Base-by-base conservation (phyloP, 2,797 vertebrate genomes). In the Rhodeus uyekii region DNA sequence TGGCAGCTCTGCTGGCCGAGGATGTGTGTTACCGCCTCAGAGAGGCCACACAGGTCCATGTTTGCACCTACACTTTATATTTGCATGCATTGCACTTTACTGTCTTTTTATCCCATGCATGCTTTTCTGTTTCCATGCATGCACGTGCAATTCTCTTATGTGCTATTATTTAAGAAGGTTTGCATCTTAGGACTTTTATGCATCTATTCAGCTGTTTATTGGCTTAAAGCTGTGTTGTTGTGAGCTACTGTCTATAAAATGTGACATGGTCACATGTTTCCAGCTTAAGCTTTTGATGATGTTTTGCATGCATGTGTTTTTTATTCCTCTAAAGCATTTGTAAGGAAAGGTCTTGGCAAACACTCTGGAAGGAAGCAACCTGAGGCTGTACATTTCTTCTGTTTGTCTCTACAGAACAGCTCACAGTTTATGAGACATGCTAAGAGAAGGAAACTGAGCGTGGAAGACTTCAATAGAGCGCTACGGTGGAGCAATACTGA, bases 391-490 rank as follows among this genome's bases (percentile, higher is more conserved):
- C 3, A 4, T 46, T 22, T 61, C 48, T 7, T 46, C 5, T 63
- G 8, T 64, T 29, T 71, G 27, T 39, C 55, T 34, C 16, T 39
- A 80, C 89, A 99, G 97, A 97, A 96, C 86, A 96, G 97, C 74
- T 97, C 97, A 18, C 97, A 99, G 89, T 97, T 97, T 83, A 96
- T 98, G 95, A 95, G 96, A 61, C 97, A 99, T 1, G 96, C 96
- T 4, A 96, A 96, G 76, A 93, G 97, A 22, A 92, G 96, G 79
- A 97, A 95, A 83, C 94, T 99, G 85, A 97, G 95, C 0, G 97
- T 97, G 19, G 97, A 98, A 84, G 97, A 98, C 85, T 97, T 98
- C 65, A 99, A 98, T 92, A 91, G 96, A 86, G 97, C 96, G 0
- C 93, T 98, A 67, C 94, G 96, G 22, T 99, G 97, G 97, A 97